Percentiles rank a stretch among this genome's conserved stretches.
Evolutionary conservation across 1,140 invertebrate species (phyloP).

Genomic region (Heliconius himera): DNA sequence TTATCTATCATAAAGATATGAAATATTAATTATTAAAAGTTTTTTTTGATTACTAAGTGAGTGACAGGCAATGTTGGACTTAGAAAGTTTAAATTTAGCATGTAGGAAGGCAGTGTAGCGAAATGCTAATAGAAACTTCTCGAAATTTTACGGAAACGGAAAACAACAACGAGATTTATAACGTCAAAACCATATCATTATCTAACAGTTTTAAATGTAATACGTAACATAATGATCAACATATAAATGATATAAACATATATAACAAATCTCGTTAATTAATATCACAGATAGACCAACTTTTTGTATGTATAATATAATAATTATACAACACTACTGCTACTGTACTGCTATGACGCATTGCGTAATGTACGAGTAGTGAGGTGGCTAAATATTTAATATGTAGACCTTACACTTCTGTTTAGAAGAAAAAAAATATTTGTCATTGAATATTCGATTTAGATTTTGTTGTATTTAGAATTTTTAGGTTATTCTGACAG

Average conservation of each 20-base stretch:
- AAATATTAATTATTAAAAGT: too few species aligned
- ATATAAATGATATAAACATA: neutral
- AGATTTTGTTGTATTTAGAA: too few species aligned
- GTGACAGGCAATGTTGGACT: too few species aligned
- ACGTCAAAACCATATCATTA: neutral
- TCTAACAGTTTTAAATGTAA: neutral
- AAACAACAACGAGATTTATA: too few species aligned
- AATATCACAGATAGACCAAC: conserved; percentile 1
- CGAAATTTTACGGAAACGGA: too few species aligned
- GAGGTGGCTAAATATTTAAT: conserved; percentile 24
- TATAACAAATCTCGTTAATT: conserved; percentile 9
- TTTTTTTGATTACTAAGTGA: too few species aligned
- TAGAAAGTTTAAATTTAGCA: too few species aligned
- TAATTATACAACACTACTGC: conserved; percentile 3
- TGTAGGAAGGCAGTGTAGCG: too few species aligned
- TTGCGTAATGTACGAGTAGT: conserved; percentile 41
- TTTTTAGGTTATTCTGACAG: too few species aligned
- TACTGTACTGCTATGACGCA: conserved; percentile 12
- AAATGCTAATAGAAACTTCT: too few species aligned
- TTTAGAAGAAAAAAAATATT: neutral
- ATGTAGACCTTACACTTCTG: neutral
- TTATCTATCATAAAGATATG: too few species aligned
- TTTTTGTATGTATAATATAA: conserved; percentile 11
- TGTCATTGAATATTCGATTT: neutral
- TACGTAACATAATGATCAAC: conserved; percentile 9